phyloP scores from a whole-genome alignment of 2,797 vertebrate genomes.

The Orientallactaga sibirica region DNA sequence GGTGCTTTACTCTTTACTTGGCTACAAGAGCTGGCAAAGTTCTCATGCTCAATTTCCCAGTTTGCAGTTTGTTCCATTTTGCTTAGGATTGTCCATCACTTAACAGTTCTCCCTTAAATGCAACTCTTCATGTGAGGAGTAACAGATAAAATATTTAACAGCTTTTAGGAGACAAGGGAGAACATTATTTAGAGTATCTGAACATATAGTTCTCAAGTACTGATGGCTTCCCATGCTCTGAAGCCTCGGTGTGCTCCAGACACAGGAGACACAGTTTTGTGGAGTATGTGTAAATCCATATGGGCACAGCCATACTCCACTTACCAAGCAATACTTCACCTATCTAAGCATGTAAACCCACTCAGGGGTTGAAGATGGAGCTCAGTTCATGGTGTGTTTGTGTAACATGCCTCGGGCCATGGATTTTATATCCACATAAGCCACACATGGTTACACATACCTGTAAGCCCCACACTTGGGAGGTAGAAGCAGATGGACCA shows the following conservation, averaged over 20 bases:
- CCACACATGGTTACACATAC: no score
- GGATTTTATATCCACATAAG: no score
- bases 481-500: no score
- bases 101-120: background rate
- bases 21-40: background rate
- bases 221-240: background rate
- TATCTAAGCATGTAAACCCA: background rate
- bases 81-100: background rate
- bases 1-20: background rate
- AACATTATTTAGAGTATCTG: background rate
- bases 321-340: background rate
- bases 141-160: background rate
- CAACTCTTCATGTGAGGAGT: background rate
- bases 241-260: background rate
- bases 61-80: background rate
- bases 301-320: no score
- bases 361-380: no score
- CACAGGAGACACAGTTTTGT: background rate
- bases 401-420: no score
- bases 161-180: background rate
- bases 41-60: background rate
- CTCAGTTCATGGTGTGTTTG: no score
- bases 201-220: background rate
- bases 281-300: background rate
- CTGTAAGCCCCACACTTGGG: no score